These are phyloP conservation scores for Eubasilissa regina DNA, from an alignment of 1,140 invertebrate species.

Conservation along the genomic window DNA sequence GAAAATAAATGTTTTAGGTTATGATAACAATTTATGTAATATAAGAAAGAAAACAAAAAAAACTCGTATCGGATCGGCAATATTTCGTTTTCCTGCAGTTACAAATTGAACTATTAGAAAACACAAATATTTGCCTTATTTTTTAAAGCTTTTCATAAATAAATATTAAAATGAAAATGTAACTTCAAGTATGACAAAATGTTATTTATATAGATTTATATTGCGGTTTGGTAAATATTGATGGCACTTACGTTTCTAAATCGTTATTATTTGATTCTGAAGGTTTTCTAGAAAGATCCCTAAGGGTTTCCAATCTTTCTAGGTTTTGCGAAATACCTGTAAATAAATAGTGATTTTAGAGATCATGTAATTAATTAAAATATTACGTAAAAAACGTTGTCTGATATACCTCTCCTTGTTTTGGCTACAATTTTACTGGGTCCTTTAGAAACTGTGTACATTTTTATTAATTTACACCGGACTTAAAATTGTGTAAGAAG, in stretches of 20 bases:
- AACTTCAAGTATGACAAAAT: no score
- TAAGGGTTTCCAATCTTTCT: constrained; percentile 78
- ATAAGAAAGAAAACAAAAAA: no score
- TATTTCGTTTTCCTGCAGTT: no score
- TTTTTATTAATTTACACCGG: constrained; percentile 63
- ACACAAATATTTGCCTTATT: no score
- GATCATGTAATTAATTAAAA: constrained; percentile 20
- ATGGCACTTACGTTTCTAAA: constrained; percentile 72
- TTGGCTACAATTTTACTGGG: constrained; percentile 90
- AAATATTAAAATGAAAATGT: no score
- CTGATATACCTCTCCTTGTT: constrained; percentile 81
- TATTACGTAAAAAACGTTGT: background rate
- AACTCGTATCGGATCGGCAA: no score
- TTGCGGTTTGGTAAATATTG: background rate
- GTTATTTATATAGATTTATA: no score
- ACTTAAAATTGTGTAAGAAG: constrained; percentile 51
- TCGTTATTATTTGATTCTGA: constrained; percentile 75
- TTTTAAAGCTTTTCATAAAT: no score
- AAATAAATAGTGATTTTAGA: constrained; percentile 60
- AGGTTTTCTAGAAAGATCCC: constrained; percentile 76
- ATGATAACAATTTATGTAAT: no score
- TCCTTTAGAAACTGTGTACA: constrained; percentile 90
- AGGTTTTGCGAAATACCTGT: constrained; percentile 79
- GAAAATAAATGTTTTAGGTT: no score
- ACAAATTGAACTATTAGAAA: no score